Evolutionary conservation across 1,140 invertebrate genomes (phyloP).

Genomic region (Psilanteris sp.): DNA sequence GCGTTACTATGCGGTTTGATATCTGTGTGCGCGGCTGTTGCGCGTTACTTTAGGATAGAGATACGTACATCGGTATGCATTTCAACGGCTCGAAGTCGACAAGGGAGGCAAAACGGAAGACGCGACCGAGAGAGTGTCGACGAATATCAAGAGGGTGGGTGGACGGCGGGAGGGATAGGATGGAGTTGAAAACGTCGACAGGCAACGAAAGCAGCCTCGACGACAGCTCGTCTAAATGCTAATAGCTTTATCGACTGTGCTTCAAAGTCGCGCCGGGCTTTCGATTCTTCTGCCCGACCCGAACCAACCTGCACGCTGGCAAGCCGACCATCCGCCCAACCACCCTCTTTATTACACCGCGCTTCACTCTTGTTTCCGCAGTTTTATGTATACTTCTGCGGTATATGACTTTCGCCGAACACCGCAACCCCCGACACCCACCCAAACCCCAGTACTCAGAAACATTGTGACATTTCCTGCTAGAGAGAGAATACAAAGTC

Average conservation of each 20-base stretch:
- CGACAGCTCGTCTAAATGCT: constrained; percentile 81
- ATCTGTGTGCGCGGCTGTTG: constrained; percentile 36
- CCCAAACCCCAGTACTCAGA: constrained; percentile 9
- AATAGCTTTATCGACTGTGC: constrained; percentile 78
- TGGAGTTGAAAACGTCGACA: constrained; percentile 40
- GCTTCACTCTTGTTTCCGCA: constrained; percentile 38
- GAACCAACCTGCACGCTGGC: constrained; percentile 39
- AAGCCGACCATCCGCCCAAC: constrained; percentile 66
- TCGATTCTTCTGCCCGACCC: constrained; percentile 59
- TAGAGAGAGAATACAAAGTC: constrained; percentile 25
- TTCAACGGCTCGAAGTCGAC: constrained; percentile 34
- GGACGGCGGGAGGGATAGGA: neutral
- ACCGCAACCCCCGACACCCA: constrained; percentile 27
- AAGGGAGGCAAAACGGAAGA: constrained; percentile 29
- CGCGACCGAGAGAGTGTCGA: constrained; percentile 30
- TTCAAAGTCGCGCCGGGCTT: constrained; percentile 62
- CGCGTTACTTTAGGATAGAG: constrained; percentile 39
- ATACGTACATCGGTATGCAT: constrained; percentile 66
- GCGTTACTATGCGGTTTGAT: constrained; percentile 47
- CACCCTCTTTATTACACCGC: constrained; percentile 56
- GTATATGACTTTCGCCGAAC: constrained; percentile 52
- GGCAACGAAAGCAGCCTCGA: constrained; percentile 60
- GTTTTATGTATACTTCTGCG: constrained; percentile 59
- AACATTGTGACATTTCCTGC: constrained; percentile 45
- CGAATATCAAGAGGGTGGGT: constrained; percentile 14